phyloP scores from a whole-genome alignment of 92 coral and sea anemone species.

The Zoanthus sociatus region DNA sequence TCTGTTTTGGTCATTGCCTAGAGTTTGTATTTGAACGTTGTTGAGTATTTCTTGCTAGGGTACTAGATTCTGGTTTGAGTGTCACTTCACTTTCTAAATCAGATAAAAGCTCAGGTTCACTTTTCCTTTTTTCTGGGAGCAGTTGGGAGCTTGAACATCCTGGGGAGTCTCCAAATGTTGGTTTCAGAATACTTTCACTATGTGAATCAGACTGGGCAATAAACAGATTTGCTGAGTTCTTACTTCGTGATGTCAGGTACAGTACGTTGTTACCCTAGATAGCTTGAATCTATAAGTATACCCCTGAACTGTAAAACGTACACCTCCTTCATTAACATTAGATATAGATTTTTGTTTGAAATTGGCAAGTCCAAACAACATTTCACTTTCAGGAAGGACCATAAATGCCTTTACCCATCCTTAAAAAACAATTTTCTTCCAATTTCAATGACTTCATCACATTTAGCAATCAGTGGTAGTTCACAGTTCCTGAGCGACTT shows the following conservation, averaged over 20 bases:
- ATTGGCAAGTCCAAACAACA: constrained; percentile 12
- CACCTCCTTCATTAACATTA: constrained; percentile 12
- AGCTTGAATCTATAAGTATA: constrained; percentile 5
- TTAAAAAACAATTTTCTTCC: constrained; percentile 18
- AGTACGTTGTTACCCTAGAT: not conserved
- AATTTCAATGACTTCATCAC: constrained; percentile 43
- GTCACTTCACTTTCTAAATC: constrained; percentile 2
- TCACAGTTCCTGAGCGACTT: constrained; percentile 53
- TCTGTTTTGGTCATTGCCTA: no score
- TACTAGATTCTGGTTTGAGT: constrained; percentile 2
- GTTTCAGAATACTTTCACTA: constrained; percentile 2
- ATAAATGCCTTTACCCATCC: constrained; percentile 15
- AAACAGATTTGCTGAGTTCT: not conserved
- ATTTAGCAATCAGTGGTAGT: constrained; percentile 41
- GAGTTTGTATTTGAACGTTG: not conserved
- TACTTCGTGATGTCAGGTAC: constrained; percentile 9
- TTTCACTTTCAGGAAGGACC: constrained; percentile 5
- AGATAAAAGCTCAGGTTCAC: constrained; percentile 2
- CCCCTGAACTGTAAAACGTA: constrained; percentile 12
- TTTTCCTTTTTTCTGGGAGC: constrained; percentile 3
- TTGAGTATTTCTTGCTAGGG: not conserved
- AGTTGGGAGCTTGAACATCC: constrained; percentile 10
- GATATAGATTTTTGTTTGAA: constrained; percentile 23
- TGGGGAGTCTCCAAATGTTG: constrained; percentile 4
- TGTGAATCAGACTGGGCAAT: not conserved